Base-by-base conservation (phyloP, 2,113 vertebrate genomes). In the Corythoichthys intestinalis region DNA sequence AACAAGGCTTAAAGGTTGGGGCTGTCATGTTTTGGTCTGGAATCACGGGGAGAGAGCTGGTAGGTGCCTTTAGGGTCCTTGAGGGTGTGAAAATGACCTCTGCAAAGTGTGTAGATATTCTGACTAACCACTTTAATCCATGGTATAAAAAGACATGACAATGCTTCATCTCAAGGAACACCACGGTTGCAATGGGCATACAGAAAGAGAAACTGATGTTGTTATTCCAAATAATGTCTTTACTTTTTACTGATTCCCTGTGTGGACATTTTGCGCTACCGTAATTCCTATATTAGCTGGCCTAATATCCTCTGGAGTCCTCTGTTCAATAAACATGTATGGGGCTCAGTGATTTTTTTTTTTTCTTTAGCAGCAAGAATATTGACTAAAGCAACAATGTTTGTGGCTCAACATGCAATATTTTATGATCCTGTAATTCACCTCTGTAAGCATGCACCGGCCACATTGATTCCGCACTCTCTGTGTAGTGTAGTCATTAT, bases 401-500 rank as follows among this genome's bases (percentile, higher is more conserved):
- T 85, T 84, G 82, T 82, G 78, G 83, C 77, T 62, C 82, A 75
- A 77, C 83, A 87, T 77, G 81, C 75, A 65, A 72, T 77, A 75
- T 83, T 84, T 88, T 88, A 85, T 86, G 85, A 87, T 86, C 71
- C 83, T 77, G 82, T 89, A 86, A 87, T 88, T 87, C 77, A 87
- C 88, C 87, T 87, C 77, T 78, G 74, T 75, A 82, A 88, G 83
- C 76, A 83, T 68, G 69, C 84, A 70, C 81, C 78, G 85, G 79
- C 83, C 84, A 79, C 87, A 88, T 89, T 85, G 87, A 91, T 90
- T 88, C 72, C 77, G 61, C 82, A 65, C 82, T 81, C 78, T 85
- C 81, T 82, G 82, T 85, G 88, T 88, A 87, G 79, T 87, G 83
- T 78, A 87, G 86, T 87, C 85, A 89, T 91, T 89, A 86, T 83